Conservation (phyloP, 2,888 invertebrate genomes). For the Aspidapion aeneum region DNA sequence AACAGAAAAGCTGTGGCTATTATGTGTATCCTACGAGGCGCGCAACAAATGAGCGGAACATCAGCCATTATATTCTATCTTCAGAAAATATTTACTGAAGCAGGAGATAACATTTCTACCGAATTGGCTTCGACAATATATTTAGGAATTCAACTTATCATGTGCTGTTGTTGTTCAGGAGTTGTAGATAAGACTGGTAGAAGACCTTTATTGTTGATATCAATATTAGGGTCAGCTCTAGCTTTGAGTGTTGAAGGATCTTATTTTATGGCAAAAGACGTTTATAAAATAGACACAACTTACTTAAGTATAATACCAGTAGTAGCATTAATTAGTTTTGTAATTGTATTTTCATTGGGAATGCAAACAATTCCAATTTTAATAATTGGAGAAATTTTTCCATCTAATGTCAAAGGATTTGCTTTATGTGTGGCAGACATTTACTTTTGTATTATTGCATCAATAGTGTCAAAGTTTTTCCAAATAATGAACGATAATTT, state of each 20-base stretch:
- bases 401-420: constrained; percentile 53
- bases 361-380: constrained; percentile 53
- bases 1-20: constrained; percentile 62
- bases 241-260: constrained; percentile 46
- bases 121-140: constrained; percentile 38
- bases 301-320: constrained; percentile 47
- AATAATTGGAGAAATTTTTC: constrained; percentile 53
- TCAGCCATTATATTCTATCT: constrained; percentile 61
- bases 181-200: constrained; percentile 57
- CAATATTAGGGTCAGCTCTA: constrained; percentile 47
- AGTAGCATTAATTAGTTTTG: constrained; percentile 47
- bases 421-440: constrained; percentile 55
- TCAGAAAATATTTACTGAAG: constrained; percentile 49
- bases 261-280: constrained; percentile 48
- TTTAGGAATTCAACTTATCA: constrained; percentile 54
- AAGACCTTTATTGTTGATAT: constrained; percentile 51
- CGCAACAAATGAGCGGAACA: constrained; percentile 57
- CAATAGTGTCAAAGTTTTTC: constrained; percentile 49
- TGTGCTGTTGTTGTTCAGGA: constrained; percentile 53
- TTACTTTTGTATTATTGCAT: constrained; percentile 49
- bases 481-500: constrained; percentile 45
- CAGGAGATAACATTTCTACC: constrained; percentile 46
- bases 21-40: constrained; percentile 54
- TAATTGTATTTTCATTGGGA: constrained; percentile 51
- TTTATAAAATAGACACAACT: constrained; percentile 39